Base-by-base conservation (phyloP, 1,140 invertebrate species). In the Achatina immaculata region DNA sequence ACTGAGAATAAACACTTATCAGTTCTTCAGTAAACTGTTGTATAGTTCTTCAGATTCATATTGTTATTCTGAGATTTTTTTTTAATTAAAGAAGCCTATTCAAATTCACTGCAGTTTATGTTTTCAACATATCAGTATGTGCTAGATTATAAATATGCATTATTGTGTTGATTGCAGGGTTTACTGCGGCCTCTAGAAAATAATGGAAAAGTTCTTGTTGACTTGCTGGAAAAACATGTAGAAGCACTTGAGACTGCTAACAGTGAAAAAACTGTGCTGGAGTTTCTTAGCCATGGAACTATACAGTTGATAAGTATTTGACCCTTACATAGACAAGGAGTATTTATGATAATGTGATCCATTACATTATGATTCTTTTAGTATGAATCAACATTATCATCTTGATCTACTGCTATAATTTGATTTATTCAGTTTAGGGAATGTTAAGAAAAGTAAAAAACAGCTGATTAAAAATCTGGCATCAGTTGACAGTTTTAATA, bases 261-360 rank as follows among this genome's bases (percentile, higher is more conserved):
- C 4, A n/a, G 24, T 69, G 68, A 69, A 42, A 40, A 40, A 42
- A 24, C 36, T 69, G n/a, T 69, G n/a, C 3, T 40, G 24, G 40
- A 42, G n/a, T 42, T 69, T 11, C 38, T 69, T 43, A 69, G 36
- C 6, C 36, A 21, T 40, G 38, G 40, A 9, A 69, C 38, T 24
- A n/a, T 69, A 28, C 36, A 69, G 16, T n/a, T 69, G 68, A 69
- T 69, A 69, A 69, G 68, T 69, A 69, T 43, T 28, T 24, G 11
- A 14, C 24, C 24, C 24, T 14, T 11, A 51, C 24, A 14, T 51
- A 51, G 11, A 14, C 24, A 14, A 14, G 11, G 11, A 51, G 11
- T 24, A 51, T 51, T 51, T 51, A 51, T 24, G 24, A 14, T 51
- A 51, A 51, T 51, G 24, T 51, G 24, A 51, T 51, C 11, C 11